A percentile compares a stretch with the other conserved stretches of the same genome.
Conservation (phyloP, 2,888 invertebrate genomes). For the Pherbina coryleti region DNA sequence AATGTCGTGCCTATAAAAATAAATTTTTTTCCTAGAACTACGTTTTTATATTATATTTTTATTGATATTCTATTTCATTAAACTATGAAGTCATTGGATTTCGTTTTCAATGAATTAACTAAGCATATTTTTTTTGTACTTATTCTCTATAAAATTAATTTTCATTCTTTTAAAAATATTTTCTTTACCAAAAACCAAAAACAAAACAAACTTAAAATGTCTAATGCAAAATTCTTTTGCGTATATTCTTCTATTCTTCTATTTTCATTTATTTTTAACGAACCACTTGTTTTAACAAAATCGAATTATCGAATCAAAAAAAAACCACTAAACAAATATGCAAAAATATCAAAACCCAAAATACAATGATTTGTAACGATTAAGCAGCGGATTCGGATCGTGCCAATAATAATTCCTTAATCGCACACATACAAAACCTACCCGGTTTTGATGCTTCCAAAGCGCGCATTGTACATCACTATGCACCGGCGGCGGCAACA, state of each 20-base stretch:
- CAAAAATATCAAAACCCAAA: not conserved
- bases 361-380: constrained; percentile 28
- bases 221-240: constrained; percentile 39
- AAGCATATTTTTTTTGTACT: not conserved
- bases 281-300: constrained; percentile 20
- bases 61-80: not conserved
- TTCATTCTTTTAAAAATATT: not conserved
- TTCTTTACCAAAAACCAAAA: not conserved
- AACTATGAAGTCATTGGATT: not conserved
- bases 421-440: constrained; percentile 78
- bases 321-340: not conserved
- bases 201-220: constrained; percentile 16
- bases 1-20: too few species aligned
- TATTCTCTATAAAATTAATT: not conserved
- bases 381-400: constrained; percentile 68
- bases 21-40: too few species aligned
- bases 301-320: constrained; percentile 12
- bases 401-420: constrained; percentile 78
- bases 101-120: not conserved
- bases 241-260: constrained; percentile 38
- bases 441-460: constrained; percentile 79
- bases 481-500: constrained; percentile 72
- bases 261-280: constrained; percentile 36
- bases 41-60: not conserved
- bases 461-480: constrained; percentile 79